Base-by-base conservation (phyloP, 2,888 invertebrate species). In the Myathropa florea region DNA sequence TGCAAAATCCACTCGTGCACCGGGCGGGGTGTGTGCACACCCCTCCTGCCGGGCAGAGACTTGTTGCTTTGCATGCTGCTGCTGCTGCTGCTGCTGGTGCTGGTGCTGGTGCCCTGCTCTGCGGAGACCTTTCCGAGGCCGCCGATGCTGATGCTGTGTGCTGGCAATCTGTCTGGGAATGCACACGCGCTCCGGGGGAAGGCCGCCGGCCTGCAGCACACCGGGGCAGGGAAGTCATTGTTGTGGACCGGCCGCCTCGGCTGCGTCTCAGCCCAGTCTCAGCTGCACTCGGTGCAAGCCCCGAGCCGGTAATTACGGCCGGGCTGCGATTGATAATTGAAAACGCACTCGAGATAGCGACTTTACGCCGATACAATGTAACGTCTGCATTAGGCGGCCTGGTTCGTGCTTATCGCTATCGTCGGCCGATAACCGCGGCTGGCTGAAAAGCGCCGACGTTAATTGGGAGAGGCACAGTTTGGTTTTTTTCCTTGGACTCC, bases 131-230 rank as follows among this genome's bases (percentile, higher is more conserved):
- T 28, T 46, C 24, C 28, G 2, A 12, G 39, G 14, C 46, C 2
- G 18, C 21, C n/a, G n/a, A 33, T 36, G 68, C 39, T 55, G 23
- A 24, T 10, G 33, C 57, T 57, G 39, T 24, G 9, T 26, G 57
- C 46, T 82, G 36, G 64, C 67, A 83, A 77, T 73, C 78, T 83
- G 83, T 84, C 83, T 84, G 83, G 61, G 83, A 84, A 80, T 84
- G 79, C 60, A 36, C 7, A 30, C 72, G 59, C 53, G 78, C 33
- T 68, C 23, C 7, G 46, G 46, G 46, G 57, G 73, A 83, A 75
- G 83, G 68, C 75, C 70, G 28, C 33, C 39, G 18, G 30, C 18
- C 46, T 14, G 60, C 46, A 53, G 28, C 36, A 60, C 65, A 39
- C 2, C 4, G 28, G 28, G 10, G 53, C 33, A 61, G 76, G 68